Conservation (phyloP, 1,140 invertebrate species). For the Euschistus heros region DNA sequence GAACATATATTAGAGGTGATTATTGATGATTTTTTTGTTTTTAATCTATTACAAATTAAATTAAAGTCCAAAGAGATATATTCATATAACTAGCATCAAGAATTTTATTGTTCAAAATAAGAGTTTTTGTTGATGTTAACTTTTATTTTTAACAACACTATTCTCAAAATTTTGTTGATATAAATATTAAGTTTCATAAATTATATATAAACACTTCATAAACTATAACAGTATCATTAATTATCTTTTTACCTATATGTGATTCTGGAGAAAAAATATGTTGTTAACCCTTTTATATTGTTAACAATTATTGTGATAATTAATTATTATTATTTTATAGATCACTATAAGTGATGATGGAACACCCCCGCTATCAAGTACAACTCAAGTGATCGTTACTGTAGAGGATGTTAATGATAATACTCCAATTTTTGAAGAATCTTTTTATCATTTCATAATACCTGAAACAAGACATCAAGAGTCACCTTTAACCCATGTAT, state of each 20-base stretch:
- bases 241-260: not conserved
- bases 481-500: conserved; percentile 28
- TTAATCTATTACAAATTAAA: too few species aligned
- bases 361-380: conserved; percentile 59
- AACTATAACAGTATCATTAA: too few species aligned
- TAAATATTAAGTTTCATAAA: too few species aligned
- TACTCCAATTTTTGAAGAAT: conserved; percentile 66
- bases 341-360: conserved; percentile 72
- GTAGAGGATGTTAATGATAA: conserved; percentile 80
- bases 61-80: too few species aligned
- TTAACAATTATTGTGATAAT: not conserved
- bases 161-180: too few species aligned
- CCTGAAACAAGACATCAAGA: conserved; percentile 40
- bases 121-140: too few species aligned
- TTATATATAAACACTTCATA: too few species aligned
- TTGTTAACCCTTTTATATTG: not conserved
- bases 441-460: conserved; percentile 67
- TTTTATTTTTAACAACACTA: too few species aligned
- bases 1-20: conserved; percentile 77
- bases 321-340: conserved; percentile 36
- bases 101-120: too few species aligned
- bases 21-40: conserved; percentile 10
- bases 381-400: conserved; percentile 68
- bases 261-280: not conserved
- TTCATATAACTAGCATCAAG: too few species aligned